A percentile compares a stretch with the other conserved stretches of the same genome.
Evolutionary conservation across 2,888 invertebrate genomes (phyloP).

Genomic region (Cetonia aurata): DNA sequence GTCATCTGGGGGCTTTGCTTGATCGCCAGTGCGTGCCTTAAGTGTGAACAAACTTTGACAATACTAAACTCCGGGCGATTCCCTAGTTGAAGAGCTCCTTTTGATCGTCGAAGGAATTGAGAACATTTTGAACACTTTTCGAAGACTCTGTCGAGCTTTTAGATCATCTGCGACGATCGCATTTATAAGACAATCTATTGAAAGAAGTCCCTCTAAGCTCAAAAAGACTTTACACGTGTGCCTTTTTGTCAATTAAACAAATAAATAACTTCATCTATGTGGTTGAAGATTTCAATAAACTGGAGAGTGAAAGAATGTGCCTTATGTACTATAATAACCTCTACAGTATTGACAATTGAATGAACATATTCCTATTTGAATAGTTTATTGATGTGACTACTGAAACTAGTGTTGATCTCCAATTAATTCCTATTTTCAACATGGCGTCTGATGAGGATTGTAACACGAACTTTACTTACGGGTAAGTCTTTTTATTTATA

Average conservation of each 20-base stretch:
- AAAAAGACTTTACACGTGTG: too few species aligned
- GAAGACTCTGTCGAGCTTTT: too few species aligned
- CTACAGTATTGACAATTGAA: constrained; percentile 20
- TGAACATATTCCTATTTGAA: constrained; percentile 25
- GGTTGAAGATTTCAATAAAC: background rate
- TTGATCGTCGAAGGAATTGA: background rate
- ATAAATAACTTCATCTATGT: too few species aligned
- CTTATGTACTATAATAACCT: constrained; percentile 7
- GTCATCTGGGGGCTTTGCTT: background rate
- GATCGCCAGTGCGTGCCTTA: constrained; percentile 21
- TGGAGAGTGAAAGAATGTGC: background rate
- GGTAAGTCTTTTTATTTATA: constrained; percentile 58
- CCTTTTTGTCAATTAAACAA: too few species aligned
- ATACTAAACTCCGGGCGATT: background rate
- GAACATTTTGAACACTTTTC: too few species aligned
- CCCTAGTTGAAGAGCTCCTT: background rate
- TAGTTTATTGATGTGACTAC: constrained; percentile 22
- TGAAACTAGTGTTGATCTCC: constrained; percentile 21
- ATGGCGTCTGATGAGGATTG: constrained; percentile 68
- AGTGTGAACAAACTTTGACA: constrained; percentile 12
- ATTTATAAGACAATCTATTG: too few species aligned
- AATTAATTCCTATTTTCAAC: constrained; percentile 46
- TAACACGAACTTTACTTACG: constrained; percentile 62
- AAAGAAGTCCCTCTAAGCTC: too few species aligned
- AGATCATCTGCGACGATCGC: too few species aligned